Percentiles rank a stretch among this genome's conserved stretches.
Evolutionary conservation across 2,888 invertebrate species (phyloP).

Genomic region (Hylaea fasciaria): DNA sequence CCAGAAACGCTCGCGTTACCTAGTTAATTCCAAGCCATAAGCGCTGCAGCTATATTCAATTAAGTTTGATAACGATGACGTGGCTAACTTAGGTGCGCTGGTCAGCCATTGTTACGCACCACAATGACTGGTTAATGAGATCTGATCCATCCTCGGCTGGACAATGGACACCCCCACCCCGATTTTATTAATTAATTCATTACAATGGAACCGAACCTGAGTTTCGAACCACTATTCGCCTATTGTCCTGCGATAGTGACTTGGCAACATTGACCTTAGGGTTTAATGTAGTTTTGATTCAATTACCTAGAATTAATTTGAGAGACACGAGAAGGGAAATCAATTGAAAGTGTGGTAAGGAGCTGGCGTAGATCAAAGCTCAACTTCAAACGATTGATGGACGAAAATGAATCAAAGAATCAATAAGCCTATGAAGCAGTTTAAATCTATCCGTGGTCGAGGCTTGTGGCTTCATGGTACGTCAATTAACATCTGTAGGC

Average conservation of each 20-base stretch:
- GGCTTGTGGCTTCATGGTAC: too few relatives aligned
- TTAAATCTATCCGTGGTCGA: too few relatives aligned
- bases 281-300: conserved; percentile 27
- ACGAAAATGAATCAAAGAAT: too few relatives aligned
- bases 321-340: neutral
- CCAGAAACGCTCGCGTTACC: too few relatives aligned
- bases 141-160: conserved; percentile 78
- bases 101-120: conserved; percentile 56
- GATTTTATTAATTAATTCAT: conserved; percentile 85
- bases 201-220: conserved; percentile 80
- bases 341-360: too few relatives aligned
- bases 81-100: conserved; percentile 58
- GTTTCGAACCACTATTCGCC: conserved; percentile 74
- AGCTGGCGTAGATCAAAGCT: too few relatives aligned
- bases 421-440: too few relatives aligned
- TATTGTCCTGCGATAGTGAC: conserved; percentile 74
- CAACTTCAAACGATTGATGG: too few relatives aligned
- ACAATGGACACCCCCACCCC: conserved; percentile 75
- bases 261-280: conserved; percentile 65
- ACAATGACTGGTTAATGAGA: conserved; percentile 85
- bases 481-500: too few relatives aligned
- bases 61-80: conserved; percentile 57
- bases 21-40: conserved; percentile 7
- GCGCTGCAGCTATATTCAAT: conserved; percentile 23
- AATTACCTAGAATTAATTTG: conserved; percentile 30